These are phyloP conservation scores for Apamea epomidion DNA, from an alignment of 2,888 invertebrate genomes.

Conservation along the genomic window DNA sequence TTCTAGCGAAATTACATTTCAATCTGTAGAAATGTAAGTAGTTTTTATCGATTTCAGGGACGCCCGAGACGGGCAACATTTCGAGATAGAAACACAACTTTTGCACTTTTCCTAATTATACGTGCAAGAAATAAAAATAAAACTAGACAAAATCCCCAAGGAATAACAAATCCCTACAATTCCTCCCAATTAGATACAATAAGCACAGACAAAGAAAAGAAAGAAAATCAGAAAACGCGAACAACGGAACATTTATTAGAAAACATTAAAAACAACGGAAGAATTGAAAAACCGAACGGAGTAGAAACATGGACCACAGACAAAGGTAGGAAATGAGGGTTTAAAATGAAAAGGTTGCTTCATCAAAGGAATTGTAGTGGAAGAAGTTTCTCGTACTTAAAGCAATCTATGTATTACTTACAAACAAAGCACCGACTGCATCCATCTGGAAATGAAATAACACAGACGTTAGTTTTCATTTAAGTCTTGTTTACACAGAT, in stretches of 20 bases:
- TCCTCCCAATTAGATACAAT: conserved; percentile 49
- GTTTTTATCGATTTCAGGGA: neutral
- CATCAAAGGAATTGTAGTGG: conserved; percentile 48
- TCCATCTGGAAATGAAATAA: conserved; percentile 65
- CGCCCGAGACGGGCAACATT: neutral
- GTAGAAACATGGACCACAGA: conserved; percentile 41
- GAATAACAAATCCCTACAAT: conserved; percentile 45
- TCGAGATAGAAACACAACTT: neutral
- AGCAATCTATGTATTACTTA: conserved; percentile 56
- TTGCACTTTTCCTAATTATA: conserved; percentile 3
- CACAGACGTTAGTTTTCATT: conserved; percentile 38
- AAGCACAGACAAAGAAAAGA: conserved; percentile 45
- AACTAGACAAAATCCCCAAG: conserved; percentile 9
- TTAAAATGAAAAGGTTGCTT: conserved; percentile 56
- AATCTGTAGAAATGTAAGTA: neutral
- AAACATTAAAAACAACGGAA: conserved; percentile 61
- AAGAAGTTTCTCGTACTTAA: conserved; percentile 34
- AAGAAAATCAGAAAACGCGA: conserved; percentile 47
- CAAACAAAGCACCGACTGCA: conserved; percentile 52
- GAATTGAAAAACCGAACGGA: conserved; percentile 47
- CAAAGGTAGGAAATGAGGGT: conserved; percentile 60
- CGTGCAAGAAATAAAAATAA: conserved; percentile 8
- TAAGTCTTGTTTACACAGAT: neutral
- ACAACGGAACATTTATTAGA: conserved; percentile 61
- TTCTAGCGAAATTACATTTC: neutral